Evolutionary conservation across 2,888 invertebrate species (phyloP).

Genomic region (Andrena fulva): DNA sequence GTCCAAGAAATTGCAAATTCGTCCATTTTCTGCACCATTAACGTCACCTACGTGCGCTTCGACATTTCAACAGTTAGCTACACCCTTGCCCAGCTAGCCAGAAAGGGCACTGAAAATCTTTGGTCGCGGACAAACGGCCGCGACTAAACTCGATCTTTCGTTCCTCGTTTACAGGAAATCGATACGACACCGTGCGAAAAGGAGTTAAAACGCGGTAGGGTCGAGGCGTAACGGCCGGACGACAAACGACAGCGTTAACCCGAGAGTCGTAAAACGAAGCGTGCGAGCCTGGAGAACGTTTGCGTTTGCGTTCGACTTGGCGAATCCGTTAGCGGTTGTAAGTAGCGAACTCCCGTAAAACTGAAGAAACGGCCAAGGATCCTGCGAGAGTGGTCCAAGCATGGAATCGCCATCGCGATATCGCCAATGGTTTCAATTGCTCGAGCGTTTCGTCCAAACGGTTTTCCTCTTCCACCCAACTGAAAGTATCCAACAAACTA

Average conservation of each 20-base stretch:
- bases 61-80: not conserved
- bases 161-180: not conserved
- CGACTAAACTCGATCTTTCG: not conserved
- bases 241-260: slow-evolving; percentile 24
- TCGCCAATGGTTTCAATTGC: not conserved
- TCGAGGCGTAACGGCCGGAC: not conserved
- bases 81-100: too few relatives aligned
- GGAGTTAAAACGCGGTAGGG: not conserved
- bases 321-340: slow-evolving; percentile 46
- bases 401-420: not conserved
- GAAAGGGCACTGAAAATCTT: too few relatives aligned
- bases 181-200: not conserved
- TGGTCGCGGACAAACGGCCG: too few relatives aligned
- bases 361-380: slow-evolving; percentile 25
- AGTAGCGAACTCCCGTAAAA: slow-evolving; percentile 38
- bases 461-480: not conserved
- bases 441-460: not conserved
- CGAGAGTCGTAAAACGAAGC: slow-evolving; percentile 48
- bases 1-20: not conserved
- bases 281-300: slow-evolving; percentile 49
- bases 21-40: not conserved
- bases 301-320: slow-evolving; percentile 24
- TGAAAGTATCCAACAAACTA: not conserved
- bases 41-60: not conserved
- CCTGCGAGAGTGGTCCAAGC: not conserved